Conservation (phyloP, 2,888 invertebrate genomes). For the Ceratothoa steindachneri region DNA sequence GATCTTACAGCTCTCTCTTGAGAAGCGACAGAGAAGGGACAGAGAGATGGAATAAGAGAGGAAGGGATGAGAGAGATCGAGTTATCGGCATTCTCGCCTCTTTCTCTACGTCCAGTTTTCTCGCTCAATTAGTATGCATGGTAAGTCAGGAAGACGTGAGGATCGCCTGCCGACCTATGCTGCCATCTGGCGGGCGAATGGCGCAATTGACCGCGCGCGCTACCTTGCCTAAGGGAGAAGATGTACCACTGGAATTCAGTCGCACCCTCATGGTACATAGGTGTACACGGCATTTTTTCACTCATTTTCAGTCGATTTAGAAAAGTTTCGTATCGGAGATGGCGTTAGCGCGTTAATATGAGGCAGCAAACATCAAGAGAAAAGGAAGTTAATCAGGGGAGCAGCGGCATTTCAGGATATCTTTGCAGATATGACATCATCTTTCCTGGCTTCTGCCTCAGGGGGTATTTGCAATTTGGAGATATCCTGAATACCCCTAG, state of each 20-base stretch:
- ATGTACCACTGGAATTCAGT: conserved; percentile 40
- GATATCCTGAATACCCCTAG: conserved; percentile 1
- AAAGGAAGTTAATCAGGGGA: conserved; percentile 12
- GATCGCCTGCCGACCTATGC: conserved; percentile 38
- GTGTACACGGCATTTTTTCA: neutral
- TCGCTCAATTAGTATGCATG: conserved; percentile 37
- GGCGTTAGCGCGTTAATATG: conserved; percentile 5
- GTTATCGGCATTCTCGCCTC: neutral
- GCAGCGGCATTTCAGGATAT: conserved; percentile 10
- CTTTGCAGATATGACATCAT: conserved; percentile 11
- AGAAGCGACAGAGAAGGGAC: no score
- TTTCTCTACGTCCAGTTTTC: conserved; percentile 4
- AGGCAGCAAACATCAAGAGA: neutral
- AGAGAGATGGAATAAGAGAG: no score
- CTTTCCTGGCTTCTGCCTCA: conserved; percentile 1
- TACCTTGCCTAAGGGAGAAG: conserved; percentile 36
- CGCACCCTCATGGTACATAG: conserved; percentile 23
- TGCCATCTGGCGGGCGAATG: conserved; percentile 35
- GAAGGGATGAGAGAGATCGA: neutral
- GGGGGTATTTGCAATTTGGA: neutral
- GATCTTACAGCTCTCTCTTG: no score
- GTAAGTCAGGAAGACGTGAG: conserved; percentile 36
- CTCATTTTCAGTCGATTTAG: conserved; percentile 3
- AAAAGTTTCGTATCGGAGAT: neutral
- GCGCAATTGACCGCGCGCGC: no score